Evolutionary conservation across 1,140 invertebrate species (phyloP), one percentile per base, ranked within the genome.

Genomic region (Macrotrachela quadricornifera): DNA sequence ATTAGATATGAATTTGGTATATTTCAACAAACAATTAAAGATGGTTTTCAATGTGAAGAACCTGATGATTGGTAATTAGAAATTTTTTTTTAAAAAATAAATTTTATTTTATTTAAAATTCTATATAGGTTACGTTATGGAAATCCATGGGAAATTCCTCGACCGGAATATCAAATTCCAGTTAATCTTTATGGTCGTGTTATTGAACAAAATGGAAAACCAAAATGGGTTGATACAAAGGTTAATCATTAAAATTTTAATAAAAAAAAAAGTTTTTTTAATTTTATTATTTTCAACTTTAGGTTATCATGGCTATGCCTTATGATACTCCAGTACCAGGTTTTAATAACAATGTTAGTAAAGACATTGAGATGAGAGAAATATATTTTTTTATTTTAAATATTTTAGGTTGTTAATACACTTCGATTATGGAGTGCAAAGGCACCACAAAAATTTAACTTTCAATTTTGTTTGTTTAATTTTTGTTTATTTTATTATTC

Each of bases 311-410:
- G 66, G 92, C 92, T 21, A 85, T 97, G 83, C 92, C 92, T 0
- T 97, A 92, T 64, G 92, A 99, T 66, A 94, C 80, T 65, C 92
- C 92, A 38, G 82, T 99, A 16, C 92, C 92, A 43, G 92, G 92
- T 16, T 99, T 91, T 71, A 79, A 81, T 52, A 99, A 99, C 71
- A 99, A 99, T 68, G 80, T 90, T 39, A 90, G 96, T 13, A 30
- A 30, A 4, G 8, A 2, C 21, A 4, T 30, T 30, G 3, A 30
- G 8, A 30, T 4, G 2, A 30, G 3, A 30, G 21, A 2, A 4
- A 8, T 30, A 30, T 8, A 30, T 4, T 30, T 8, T 30, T 30
- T 30, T 30, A 2, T 30, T 30, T n/a, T n/a, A n/a, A 30, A 30
- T 30, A 2, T 30, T 30, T 30, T 30, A 30, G 21, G 21, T 30